Percentiles rank a stretch among this genome's conserved stretches.
These are phyloP conservation scores for Dinomys branickii DNA, from an alignment of 2,113 vertebrate species.

Conservation along the genomic window DNA sequence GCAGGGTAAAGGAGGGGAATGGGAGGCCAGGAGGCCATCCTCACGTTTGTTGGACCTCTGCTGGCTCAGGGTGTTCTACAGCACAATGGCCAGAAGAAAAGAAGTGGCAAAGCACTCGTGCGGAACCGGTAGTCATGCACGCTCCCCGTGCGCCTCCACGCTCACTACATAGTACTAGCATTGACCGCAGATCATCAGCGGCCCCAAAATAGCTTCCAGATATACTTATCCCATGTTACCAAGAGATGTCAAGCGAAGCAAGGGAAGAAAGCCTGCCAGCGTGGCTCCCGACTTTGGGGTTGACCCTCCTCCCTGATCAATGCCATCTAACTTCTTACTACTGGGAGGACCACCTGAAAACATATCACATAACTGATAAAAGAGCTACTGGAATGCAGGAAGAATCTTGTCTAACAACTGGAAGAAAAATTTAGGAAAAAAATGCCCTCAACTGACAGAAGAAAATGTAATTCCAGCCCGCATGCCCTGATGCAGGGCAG, in stretches of 20 bases:
- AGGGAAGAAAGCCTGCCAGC: background rate
- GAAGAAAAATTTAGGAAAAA: background rate
- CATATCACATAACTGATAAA: background rate
- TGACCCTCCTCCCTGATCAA: background rate
- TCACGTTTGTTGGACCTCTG: background rate
- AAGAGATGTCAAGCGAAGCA: background rate
- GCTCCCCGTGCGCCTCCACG: background rate
- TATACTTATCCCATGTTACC: background rate
- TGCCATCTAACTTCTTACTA: background rate
- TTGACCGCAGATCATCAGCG: background rate
- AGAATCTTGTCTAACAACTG: background rate
- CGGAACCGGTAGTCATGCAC: background rate
- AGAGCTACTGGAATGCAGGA: background rate
- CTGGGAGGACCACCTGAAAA: background rate
- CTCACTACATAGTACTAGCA: background rate
- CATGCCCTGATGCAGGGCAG: background rate
- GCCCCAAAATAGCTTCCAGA: slow-evolving; percentile 20
- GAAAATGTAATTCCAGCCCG: background rate
- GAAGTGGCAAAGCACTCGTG: background rate
- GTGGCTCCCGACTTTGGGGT: background rate
- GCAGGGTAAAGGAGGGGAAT: background rate
- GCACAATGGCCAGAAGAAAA: background rate
- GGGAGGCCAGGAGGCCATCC: background rate
- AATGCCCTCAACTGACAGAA: background rate
- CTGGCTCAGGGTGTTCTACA: background rate